Conservation (phyloP, 2,797 vertebrate genomes). For the Arctocebus calabarensis region DNA sequence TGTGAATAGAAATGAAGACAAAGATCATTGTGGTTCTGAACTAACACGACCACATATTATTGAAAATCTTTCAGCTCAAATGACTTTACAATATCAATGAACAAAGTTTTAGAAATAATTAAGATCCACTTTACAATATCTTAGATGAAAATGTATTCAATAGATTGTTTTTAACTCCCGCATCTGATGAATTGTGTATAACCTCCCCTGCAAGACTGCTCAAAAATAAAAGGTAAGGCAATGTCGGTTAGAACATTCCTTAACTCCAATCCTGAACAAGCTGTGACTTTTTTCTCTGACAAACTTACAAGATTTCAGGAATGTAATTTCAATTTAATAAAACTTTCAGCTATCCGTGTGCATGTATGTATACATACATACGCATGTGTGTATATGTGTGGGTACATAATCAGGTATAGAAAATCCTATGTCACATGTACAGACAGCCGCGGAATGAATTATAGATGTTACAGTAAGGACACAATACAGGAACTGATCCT, state of each 20-base stretch:
- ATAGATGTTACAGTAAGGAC: neutral
- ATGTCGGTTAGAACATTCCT: neutral
- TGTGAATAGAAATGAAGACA: neutral
- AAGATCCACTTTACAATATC: neutral
- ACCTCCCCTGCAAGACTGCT: neutral
- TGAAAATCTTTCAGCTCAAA: neutral
- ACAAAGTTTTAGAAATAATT: neutral
- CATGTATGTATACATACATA: neutral
- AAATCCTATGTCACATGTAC: neutral
- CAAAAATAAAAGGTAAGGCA: conserved; percentile 27
- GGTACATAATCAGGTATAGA: neutral
- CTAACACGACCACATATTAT: neutral
- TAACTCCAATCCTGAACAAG: neutral
- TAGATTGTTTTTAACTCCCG: neutral
- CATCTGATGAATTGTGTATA: neutral
- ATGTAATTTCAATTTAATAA: neutral
- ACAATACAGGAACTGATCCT: neutral
- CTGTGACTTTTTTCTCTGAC: neutral
- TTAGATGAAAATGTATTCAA: neutral
- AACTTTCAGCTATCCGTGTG: neutral
- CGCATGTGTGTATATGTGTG: neutral
- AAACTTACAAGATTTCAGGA: neutral
- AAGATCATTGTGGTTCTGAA: neutral
- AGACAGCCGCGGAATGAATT: neutral
- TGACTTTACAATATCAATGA: neutral